phyloP scores from a whole-genome alignment of 2,113 vertebrate genomes.

The Anseranas semipalmata region DNA sequence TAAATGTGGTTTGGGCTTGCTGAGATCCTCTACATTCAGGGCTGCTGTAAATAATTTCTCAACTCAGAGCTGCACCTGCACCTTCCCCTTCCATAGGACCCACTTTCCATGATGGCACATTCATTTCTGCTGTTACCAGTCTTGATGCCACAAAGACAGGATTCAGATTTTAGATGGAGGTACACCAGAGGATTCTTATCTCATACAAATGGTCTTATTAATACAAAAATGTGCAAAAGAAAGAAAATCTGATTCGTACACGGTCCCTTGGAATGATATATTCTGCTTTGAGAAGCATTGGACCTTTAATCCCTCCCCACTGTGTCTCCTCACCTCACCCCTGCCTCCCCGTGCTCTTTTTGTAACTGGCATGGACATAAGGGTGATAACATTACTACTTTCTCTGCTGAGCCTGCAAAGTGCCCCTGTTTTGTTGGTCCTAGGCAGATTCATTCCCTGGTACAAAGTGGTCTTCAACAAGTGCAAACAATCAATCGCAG shows the following conservation, averaged over 20 bases:
- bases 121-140: neutral
- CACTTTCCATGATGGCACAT: neutral
- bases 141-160: neutral
- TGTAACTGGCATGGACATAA: neutral
- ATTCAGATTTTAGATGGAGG: neutral
- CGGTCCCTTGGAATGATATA: neutral
- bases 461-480: neutral
- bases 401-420: neutral
- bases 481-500: no score
- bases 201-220: neutral
- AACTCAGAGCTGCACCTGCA: neutral
- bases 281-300: neutral
- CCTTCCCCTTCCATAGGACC: neutral
- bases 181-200: neutral
- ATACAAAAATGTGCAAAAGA: neutral
- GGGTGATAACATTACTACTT: accelerated
- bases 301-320: neutral
- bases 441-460: no score
- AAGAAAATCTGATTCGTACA: neutral
- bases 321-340: neutral
- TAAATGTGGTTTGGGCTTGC: neutral
- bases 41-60: neutral
- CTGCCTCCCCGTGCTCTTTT: no score
- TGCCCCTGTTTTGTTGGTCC: neutral
- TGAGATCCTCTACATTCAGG: neutral